Percentiles rank a stretch among this genome's conserved stretches.
Conservation (phyloP, 2,888 invertebrate genomes). For the Abrostola triplasia region DNA sequence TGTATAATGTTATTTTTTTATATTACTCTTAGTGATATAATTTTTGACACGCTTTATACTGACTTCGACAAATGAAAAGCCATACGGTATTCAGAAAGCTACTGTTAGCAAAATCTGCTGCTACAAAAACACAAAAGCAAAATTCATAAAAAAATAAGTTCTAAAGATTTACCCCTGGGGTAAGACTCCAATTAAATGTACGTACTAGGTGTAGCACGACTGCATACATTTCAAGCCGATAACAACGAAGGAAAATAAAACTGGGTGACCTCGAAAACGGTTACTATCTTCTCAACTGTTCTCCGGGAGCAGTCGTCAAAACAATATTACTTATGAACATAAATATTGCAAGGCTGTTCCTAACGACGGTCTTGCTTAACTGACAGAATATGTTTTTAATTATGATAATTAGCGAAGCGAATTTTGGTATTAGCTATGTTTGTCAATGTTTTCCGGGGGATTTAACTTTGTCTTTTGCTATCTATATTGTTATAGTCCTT, state of each 20-base stretch:
- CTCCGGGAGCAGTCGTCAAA: conserved; percentile 22
- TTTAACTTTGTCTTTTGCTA: too few species aligned
- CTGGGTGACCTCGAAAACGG: conserved; percentile 63
- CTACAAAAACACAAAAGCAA: too few species aligned
- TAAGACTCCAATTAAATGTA: too few species aligned
- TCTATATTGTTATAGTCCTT: too few species aligned
- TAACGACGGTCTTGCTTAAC: neutral
- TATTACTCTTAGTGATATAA: too few species aligned
- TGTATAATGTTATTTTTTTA: too few species aligned
- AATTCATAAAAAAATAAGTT: too few species aligned
- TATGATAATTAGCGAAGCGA: neutral
- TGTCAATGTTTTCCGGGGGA: neutral
- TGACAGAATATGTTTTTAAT: conserved; percentile 6
- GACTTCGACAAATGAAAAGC: too few species aligned
- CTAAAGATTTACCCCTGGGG: too few species aligned
- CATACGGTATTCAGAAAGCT: too few species aligned
- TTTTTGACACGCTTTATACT: too few species aligned
- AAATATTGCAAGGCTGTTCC: conserved; percentile 24
- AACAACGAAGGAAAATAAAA: conserved; percentile 54
- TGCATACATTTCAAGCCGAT: conserved; percentile 39
- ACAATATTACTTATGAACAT: conserved; percentile 17
- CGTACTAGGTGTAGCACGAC: conserved; percentile 2
- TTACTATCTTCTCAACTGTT: conserved; percentile 56
- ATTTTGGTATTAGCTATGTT: neutral
- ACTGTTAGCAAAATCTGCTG: too few species aligned